phyloP scores from a whole-genome alignment of 2,797 vertebrate species.

The Acrocephalus scirpaceus region DNA sequence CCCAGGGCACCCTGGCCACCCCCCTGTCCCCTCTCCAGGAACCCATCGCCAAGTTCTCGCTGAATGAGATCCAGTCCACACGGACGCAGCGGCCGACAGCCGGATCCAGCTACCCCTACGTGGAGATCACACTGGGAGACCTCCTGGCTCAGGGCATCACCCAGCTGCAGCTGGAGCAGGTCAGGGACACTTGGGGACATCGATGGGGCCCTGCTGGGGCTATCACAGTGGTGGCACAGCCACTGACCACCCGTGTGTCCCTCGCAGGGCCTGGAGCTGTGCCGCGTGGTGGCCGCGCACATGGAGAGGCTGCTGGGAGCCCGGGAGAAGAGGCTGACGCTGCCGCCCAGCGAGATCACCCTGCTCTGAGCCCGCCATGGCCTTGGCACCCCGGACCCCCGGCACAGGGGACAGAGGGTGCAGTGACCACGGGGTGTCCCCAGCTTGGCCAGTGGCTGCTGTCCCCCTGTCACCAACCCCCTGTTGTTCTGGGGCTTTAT shows the following conservation, averaged over 20 bases:
- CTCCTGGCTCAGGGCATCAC: conserved; percentile 86
- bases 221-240: fast-evolving
- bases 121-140: conserved; percentile 91
- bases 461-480: background rate
- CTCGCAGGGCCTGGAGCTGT: conserved; percentile 92
- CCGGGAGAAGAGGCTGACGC: conserved; percentile 89
- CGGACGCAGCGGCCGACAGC: conserved; percentile 89
- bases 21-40: conserved; percentile 67
- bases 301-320: conserved; percentile 90
- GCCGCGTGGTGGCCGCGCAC: conserved; percentile 90
- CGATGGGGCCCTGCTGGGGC: fast-evolving
- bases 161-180: conserved; percentile 96
- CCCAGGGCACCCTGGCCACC: fast-evolving
- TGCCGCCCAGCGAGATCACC: conserved; percentile 96
- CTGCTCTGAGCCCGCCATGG: conserved; percentile 79
- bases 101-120: conserved; percentile 92
- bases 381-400: background rate
- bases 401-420: background rate
- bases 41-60: conserved; percentile 84
- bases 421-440: background rate
- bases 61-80: conserved; percentile 93
- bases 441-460: background rate
- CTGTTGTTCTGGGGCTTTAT: background rate
- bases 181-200: background rate
- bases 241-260: fast-evolving